phyloP scores from a whole-genome alignment of 1,140 invertebrate genomes.

The Cyclina sinensis region DNA sequence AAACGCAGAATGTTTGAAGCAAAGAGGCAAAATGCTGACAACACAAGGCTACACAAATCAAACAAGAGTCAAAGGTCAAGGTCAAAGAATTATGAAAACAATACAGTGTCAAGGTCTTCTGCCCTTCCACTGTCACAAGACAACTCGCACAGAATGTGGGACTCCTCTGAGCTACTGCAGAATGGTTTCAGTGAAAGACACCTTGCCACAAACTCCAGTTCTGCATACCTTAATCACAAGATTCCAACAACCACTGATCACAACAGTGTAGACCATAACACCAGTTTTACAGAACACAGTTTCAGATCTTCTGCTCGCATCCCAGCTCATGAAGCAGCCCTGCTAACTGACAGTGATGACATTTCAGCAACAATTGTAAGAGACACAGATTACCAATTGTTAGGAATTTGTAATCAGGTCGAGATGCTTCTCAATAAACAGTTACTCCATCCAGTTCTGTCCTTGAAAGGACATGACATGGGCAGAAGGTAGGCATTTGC shows the following conservation, averaged over 20 bases:
- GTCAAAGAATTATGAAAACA: slow-evolving; percentile 31
- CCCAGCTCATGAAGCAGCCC: slow-evolving; percentile 36
- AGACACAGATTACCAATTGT: slow-evolving; percentile 77
- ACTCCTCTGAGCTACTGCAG: slow-evolving; percentile 67
- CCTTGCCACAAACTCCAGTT: slow-evolving; percentile 68
- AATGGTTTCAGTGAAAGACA: slow-evolving; percentile 73
- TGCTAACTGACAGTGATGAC: slow-evolving; percentile 25
- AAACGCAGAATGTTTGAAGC: slow-evolving; percentile 54
- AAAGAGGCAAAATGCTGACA: neutral
- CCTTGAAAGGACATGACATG: slow-evolving; percentile 65
- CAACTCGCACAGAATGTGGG: slow-evolving; percentile 59
- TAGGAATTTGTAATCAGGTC: slow-evolving; percentile 82
- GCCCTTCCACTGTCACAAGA: slow-evolving; percentile 6
- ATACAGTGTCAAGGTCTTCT: slow-evolving; percentile 9
- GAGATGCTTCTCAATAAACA: slow-evolving; percentile 82
- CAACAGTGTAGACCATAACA: neutral
- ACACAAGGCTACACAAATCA: neutral
- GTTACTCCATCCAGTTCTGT: slow-evolving; percentile 80
- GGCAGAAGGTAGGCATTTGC: slow-evolving; percentile 70
- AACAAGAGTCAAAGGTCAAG: slow-evolving; percentile 21
- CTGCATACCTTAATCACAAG: slow-evolving; percentile 51
- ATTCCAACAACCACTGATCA: neutral
- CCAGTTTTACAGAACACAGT: slow-evolving; percentile 11
- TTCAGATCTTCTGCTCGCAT: slow-evolving; percentile 29
- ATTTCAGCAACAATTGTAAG: neutral